These are phyloP conservation scores for Coracias cyanogaster DNA, from an alignment of 2,797 vertebrate species.

Conservation along the genomic window DNA sequence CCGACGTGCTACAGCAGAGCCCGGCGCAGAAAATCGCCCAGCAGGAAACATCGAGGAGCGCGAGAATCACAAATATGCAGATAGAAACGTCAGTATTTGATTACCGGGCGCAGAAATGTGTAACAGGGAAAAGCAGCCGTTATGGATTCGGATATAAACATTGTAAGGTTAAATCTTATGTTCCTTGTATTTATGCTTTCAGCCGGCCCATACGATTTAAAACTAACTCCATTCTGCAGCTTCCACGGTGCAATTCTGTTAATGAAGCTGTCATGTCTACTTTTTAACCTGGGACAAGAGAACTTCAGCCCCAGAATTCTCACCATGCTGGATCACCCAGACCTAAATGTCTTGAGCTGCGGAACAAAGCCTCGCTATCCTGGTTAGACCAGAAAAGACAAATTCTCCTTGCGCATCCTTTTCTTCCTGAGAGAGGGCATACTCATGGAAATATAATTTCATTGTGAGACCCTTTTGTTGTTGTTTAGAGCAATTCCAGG, in stretches of 20 bases:
- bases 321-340: neutral
- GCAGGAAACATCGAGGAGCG: neutral
- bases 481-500: neutral
- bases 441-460: neutral
- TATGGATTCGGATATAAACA: neutral
- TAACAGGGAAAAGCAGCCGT: neutral
- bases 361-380: constrained; percentile 10
- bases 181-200: neutral
- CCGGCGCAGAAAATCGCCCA: neutral
- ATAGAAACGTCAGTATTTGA: neutral
- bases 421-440: neutral
- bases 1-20: neutral
- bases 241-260: neutral
- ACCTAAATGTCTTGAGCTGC: neutral
- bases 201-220: neutral
- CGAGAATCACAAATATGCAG: neutral
- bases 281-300: neutral
- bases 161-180: neutral
- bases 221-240: neutral
- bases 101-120: accelerated
- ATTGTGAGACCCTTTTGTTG: constrained; percentile 15
- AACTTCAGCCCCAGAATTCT: neutral
- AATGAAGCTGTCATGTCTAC: neutral
- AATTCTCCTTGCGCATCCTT: neutral
- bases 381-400: neutral